These are phyloP conservation scores for Berghia stephanieae DNA, from an alignment of 1,140 invertebrate genomes.

Conservation along the genomic window DNA sequence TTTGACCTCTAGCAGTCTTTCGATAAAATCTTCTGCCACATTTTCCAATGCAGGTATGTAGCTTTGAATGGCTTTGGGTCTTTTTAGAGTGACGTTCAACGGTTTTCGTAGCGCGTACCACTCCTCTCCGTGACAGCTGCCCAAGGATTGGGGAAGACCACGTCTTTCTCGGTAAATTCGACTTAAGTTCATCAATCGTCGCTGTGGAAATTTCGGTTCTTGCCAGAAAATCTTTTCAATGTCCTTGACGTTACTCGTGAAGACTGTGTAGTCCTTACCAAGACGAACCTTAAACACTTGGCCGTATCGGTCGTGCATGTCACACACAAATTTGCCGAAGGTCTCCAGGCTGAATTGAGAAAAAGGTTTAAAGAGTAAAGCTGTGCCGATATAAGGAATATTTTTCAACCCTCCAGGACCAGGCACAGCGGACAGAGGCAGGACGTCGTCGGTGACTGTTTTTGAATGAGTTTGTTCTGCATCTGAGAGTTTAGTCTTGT, in stretches of 20 bases:
- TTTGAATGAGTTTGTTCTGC: background rate
- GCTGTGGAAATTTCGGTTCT: conserved; percentile 4
- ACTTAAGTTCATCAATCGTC: conserved; percentile 11
- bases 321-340: background rate
- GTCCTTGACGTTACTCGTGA: background rate
- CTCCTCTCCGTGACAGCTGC: background rate
- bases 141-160: conserved; percentile 1
- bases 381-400: conserved; percentile 18
- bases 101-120: conserved; percentile 24
- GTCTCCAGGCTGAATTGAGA: background rate
- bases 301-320: conserved; percentile 21
- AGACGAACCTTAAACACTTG: conserved; percentile 6
- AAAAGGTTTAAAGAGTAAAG: conserved; percentile 24
- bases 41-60: conserved; percentile 17
- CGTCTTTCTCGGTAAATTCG: conserved; percentile 12
- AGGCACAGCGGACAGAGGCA: background rate
- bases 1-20: background rate
- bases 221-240: conserved; percentile 10
- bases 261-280: conserved; percentile 19
- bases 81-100: background rate
- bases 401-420: conserved; percentile 17
- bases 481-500: background rate
- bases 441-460: background rate
- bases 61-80: conserved; percentile 5
- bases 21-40: conserved; percentile 25